A percentile compares a stretch with the other conserved stretches of the same genome.
Conservation (phyloP, 2,113 vertebrate genomes). For the Oryctolagus cuniculus region mOryCun1.1 NC_091434.1:81490501-81491000, state of each 20-base stretch:
- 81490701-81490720: not conserved
- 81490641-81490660: constrained; percentile 35
- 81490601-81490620: constrained; percentile 35
- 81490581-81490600: constrained; percentile 17
- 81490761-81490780: constrained; percentile 48
- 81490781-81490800: not conserved
- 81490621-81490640: constrained; percentile 14
- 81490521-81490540: not conserved
- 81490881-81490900: not conserved
- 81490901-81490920: constrained; percentile 57
- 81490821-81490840: not conserved
- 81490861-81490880: constrained; percentile 19
- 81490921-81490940: constrained; percentile 74
- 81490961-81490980: constrained; percentile 52
- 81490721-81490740: not conserved
- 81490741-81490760: not conserved
- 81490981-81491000: constrained; percentile 53
- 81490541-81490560: not conserved
- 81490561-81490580: not conserved
- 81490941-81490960: constrained; percentile 70
- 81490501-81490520: constrained; percentile 35
- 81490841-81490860: constrained; percentile 18
- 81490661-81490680: constrained; percentile 28
- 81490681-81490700: constrained; percentile 13
- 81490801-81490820: not conserved